A percentile compares a stretch with the other conserved stretches of the same genome.
phyloP scores from a whole-genome alignment of 1,140 invertebrate species.

The Ips typographus region DNA sequence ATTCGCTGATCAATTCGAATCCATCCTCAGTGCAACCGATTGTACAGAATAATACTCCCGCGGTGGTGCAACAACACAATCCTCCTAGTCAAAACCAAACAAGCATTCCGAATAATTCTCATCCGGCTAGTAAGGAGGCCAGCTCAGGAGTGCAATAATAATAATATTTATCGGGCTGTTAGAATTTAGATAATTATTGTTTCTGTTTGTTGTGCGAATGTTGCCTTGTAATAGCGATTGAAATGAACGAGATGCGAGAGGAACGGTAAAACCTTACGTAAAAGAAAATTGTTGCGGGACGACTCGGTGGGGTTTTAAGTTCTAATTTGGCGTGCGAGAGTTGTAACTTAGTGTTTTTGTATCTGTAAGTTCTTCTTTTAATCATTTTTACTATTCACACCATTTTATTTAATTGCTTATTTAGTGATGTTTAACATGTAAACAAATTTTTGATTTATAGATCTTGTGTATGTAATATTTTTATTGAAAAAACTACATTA shows the following conservation, averaged over 20 bases:
- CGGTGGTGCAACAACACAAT: not conserved
- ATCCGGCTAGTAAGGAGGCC: conserved; percentile 6
- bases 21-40: not conserved
- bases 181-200: no score
- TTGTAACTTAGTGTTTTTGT: not conserved
- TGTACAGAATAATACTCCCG: not conserved
- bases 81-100: conserved; percentile 22
- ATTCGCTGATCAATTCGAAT: conserved; percentile 4
- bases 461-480: no score
- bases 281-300: not conserved
- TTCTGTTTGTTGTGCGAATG: no score
- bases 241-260: no score
- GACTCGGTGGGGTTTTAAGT: not conserved
- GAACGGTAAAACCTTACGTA: no score
- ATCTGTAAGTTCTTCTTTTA: not conserved
- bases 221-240: no score
- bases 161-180: not conserved
- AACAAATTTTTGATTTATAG: no score
- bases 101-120: conserved; percentile 15
- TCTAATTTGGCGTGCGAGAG: not conserved
- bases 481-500: no score
- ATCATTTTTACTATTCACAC: not conserved
- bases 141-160: conserved; percentile 4
- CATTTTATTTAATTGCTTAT: no score
- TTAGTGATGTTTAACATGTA: no score